phyloP scores from a whole-genome alignment of 2,113 vertebrate species.

The Scomber scombrus region DNA sequence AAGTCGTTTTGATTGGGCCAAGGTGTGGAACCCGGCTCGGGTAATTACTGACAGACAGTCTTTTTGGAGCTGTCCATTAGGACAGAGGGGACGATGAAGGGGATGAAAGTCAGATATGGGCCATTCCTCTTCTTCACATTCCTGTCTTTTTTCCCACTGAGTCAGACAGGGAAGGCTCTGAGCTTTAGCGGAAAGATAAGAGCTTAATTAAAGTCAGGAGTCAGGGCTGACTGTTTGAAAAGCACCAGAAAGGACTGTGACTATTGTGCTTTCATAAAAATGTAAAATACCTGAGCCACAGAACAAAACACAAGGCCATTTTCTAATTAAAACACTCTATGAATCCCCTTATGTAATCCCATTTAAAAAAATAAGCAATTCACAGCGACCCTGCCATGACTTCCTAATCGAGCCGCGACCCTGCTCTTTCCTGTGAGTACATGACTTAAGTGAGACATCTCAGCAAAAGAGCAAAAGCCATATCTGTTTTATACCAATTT shows the following conservation, averaged over 20 bases:
- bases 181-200: conserved; percentile 71
- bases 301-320: conserved; percentile 52
- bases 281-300: conserved; percentile 67
- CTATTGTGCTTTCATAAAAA: conserved; percentile 70
- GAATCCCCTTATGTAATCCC: conserved; percentile 51
- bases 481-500: background rate
- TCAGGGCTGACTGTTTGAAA: conserved; percentile 55
- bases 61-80: conserved; percentile 36
- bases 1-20: conserved; percentile 20
- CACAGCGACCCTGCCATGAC: conserved; percentile 41
- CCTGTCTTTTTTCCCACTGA: conserved; percentile 49
- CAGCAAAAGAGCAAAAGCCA: conserved; percentile 7
- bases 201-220: conserved; percentile 80
- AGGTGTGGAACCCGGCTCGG: conserved; percentile 26
- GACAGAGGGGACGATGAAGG: conserved; percentile 30
- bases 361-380: conserved; percentile 59
- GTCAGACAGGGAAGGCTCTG: conserved; percentile 54
- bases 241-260: conserved; percentile 43
- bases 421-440: conserved; percentile 21
- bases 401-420: conserved; percentile 23
- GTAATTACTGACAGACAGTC: conserved; percentile 62
- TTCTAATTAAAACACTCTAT: conserved; percentile 69
- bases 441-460: conserved; percentile 38
- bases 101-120: conserved; percentile 51
- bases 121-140: conserved; percentile 69